A percentile compares a stretch with the other conserved stretches of the same genome.
Conservation (phyloP, 1,140 invertebrate species). For the Hyphantria cunea region DNA sequence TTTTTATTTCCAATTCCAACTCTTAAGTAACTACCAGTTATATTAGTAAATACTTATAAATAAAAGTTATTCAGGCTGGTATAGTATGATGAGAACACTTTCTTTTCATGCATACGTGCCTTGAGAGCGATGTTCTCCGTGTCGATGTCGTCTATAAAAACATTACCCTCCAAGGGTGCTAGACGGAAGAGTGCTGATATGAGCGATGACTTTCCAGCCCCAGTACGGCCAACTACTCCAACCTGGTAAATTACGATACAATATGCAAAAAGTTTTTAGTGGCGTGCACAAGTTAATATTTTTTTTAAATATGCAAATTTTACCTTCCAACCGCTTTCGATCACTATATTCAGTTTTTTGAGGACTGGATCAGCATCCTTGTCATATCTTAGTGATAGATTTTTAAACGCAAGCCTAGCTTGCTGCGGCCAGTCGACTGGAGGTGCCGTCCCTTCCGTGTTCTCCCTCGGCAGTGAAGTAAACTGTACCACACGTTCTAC, state of each 20-base stretch:
- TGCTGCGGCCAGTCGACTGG: constrained; percentile 86
- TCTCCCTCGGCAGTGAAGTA: constrained; percentile 83
- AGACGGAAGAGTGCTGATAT: constrained; percentile 88
- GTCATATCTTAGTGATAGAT: constrained; percentile 86
- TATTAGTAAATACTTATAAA: too few species aligned
- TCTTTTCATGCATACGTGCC: constrained; percentile 42
- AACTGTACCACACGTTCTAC: constrained; percentile 93
- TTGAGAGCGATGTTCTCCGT: constrained; percentile 81
- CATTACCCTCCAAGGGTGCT: constrained; percentile 85
- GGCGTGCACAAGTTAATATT: too few species aligned
- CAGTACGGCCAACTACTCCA: constrained; percentile 92
- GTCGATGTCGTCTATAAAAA: constrained; percentile 86
- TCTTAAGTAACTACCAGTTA: too few species aligned
- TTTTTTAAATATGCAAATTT: constrained; percentile 13
- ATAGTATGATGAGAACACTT: too few species aligned
- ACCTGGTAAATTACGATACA: constrained; percentile 61
- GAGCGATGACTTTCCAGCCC: constrained; percentile 92
- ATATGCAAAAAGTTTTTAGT: too few species aligned
- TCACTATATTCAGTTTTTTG: constrained; percentile 87
- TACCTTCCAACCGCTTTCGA: constrained; percentile 88
- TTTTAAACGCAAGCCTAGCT: constrained; percentile 87
- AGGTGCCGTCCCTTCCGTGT: constrained; percentile 71
- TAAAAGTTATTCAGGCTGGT: too few species aligned
- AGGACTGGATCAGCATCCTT: constrained; percentile 85
- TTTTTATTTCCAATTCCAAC: too few species aligned